phyloP scores from a whole-genome alignment of 2,797 vertebrate genomes.

The Crenuchus spilurus region DNA sequence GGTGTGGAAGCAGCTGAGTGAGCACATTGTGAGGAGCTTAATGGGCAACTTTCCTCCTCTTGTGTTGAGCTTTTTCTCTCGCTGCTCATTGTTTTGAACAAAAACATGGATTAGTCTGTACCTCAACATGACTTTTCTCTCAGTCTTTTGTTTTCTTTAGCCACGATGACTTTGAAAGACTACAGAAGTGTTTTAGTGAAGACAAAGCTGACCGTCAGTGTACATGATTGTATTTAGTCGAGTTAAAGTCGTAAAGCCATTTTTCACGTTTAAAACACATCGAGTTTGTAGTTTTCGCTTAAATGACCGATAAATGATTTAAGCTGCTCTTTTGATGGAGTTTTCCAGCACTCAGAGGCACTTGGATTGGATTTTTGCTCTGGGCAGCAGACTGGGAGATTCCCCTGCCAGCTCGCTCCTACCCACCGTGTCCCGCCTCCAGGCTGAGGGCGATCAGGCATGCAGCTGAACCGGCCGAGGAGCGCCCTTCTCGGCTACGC shows the following conservation, averaged over 20 bases:
- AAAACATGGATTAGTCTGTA: too few relatives aligned
- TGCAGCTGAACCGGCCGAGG: slow-evolving; percentile 73
- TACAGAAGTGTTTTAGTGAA: too few relatives aligned
- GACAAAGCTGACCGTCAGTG: too few relatives aligned
- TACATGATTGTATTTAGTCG: too few relatives aligned
- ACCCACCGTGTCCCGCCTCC: slow-evolving; percentile 43
- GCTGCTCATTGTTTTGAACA: too few relatives aligned
- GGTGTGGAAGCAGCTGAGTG: slow-evolving; percentile 64
- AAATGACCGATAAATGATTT: slow-evolving; percentile 9
- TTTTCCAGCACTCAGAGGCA: slow-evolving; percentile 48
- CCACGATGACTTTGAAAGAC: too few relatives aligned
- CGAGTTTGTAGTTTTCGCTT: not conserved
- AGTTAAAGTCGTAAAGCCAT: too few relatives aligned
- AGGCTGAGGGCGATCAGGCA: slow-evolving; percentile 57
- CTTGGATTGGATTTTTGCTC: slow-evolving; percentile 50
- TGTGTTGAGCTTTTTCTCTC: too few relatives aligned
- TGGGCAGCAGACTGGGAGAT: slow-evolving; percentile 14
- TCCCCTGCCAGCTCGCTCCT: slow-evolving; percentile 9
- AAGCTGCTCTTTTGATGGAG: slow-evolving; percentile 61
- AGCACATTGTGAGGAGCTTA: slow-evolving; percentile 63
- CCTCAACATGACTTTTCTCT: too few relatives aligned
- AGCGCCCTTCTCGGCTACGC: slow-evolving; percentile 62
- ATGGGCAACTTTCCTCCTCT: too few relatives aligned
- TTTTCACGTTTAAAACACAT: too few relatives aligned
- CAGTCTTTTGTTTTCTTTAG: too few relatives aligned